Conservation (phyloP, 35 echinoderm and acorn worm genomes). For the Anneissia japonica region DNA sequence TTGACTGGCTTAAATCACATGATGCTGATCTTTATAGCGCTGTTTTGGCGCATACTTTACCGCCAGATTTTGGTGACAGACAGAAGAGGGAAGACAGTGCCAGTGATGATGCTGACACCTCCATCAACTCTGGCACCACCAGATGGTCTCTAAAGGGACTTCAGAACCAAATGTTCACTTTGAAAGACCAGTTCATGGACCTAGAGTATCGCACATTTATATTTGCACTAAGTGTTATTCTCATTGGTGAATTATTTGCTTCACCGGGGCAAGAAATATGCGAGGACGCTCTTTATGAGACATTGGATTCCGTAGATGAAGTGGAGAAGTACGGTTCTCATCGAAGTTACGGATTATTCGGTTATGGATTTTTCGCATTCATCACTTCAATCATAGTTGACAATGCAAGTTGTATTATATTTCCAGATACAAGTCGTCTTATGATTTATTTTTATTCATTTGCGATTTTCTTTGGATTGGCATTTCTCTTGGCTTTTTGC, state of each 20-base stretch:
- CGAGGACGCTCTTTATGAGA: conserved; percentile 49
- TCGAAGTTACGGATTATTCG: conserved; percentile 12
- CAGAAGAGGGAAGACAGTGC: not conserved
- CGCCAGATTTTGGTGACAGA: not conserved
- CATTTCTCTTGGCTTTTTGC: conserved; percentile 44
- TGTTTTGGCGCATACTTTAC: not conserved
- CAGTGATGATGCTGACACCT: not conserved
- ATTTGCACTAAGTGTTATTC: conserved; percentile 30
- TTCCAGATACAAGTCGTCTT: conserved; percentile 25
- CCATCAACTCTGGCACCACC: not conserved
- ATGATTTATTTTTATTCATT: conserved; percentile 65
- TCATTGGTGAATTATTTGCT: conserved; percentile 33
- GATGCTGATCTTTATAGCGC: not conserved
- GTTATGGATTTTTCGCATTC: conserved; percentile 33
- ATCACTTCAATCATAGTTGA: conserved; percentile 34
- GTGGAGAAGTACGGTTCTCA: conserved; percentile 53
- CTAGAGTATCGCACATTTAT: conserved; percentile 33
- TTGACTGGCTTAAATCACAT: not conserved
- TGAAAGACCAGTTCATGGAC: conserved; percentile 19
- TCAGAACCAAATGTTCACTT: not conserved
- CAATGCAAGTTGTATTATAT: conserved; percentile 40
- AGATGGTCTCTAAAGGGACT: not conserved
- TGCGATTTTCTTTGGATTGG: conserved; percentile 36
- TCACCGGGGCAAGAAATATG: conserved; percentile 54
- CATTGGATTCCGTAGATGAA: conserved; percentile 55